These are phyloP conservation scores for Thalassoma bifasciatum DNA, from an alignment of 2,113 vertebrate species.

Conservation along the genomic window DNA sequence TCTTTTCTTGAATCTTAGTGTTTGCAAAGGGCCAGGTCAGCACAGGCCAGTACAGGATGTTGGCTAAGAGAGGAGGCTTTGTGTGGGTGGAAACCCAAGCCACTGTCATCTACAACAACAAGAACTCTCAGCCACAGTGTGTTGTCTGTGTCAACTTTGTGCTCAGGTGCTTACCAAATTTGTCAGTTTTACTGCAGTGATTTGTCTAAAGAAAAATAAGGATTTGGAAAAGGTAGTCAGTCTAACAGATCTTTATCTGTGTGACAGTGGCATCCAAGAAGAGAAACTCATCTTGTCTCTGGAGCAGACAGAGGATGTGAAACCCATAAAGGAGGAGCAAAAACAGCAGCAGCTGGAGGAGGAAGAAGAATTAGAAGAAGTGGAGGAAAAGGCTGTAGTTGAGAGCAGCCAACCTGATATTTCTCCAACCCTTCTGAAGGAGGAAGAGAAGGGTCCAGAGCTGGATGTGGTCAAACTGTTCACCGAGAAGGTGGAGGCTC, in stretches of 20 bases:
- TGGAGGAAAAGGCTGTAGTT: slow-evolving; percentile 68
- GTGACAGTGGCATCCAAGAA: slow-evolving; percentile 91
- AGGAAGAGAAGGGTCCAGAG: slow-evolving; percentile 71
- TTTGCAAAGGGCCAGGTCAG: slow-evolving; percentile 98
- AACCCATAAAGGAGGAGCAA: slow-evolving; percentile 77
- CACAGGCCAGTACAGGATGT: slow-evolving; percentile 97
- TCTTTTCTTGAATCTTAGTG: slow-evolving; percentile 82
- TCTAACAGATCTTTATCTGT: slow-evolving; percentile 5
- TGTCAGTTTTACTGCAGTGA: not conserved
- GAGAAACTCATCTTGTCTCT: slow-evolving; percentile 93
- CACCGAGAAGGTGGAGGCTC: slow-evolving; percentile 78
- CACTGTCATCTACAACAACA: slow-evolving; percentile 98
- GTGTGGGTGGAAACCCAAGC: slow-evolving; percentile 99
- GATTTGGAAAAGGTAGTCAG: not conserved
- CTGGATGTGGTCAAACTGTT: slow-evolving; percentile 87
- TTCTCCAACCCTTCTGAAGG: slow-evolving; percentile 16
- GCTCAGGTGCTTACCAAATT: slow-evolving; percentile 86
- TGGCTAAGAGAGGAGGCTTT: slow-evolving; percentile 95
- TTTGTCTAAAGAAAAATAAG: too few relatives aligned
- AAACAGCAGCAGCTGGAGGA: slow-evolving; percentile 35
- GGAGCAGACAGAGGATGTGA: slow-evolving; percentile 89
- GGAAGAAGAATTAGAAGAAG: too few relatives aligned
- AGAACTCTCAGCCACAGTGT: slow-evolving; percentile 98
- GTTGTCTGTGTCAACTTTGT: slow-evolving; percentile 98
- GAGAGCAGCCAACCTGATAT: slow-evolving; percentile 52